Conservation (phyloP, 2,888 invertebrate species). For the Sarcophaga variegata region DNA sequence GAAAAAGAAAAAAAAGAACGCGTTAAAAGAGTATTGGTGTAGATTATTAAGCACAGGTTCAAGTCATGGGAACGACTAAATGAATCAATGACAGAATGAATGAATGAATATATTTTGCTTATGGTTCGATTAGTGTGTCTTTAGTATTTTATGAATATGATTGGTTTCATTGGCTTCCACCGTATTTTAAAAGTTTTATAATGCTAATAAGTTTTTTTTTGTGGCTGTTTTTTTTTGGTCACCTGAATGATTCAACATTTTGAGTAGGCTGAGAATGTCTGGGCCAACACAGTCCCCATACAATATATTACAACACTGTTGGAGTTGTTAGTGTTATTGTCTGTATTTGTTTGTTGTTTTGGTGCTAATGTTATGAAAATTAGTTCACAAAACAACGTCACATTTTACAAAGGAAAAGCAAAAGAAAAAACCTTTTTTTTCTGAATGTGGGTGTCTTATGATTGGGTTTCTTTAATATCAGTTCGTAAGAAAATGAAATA, state of each 20-base stretch:
- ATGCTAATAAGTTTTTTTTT: conserved; percentile 56
- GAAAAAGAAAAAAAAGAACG: not conserved
- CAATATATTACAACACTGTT: conserved; percentile 30
- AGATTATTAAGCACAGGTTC: not conserved
- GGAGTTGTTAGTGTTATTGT: not conserved
- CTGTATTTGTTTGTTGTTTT: conserved; percentile 42
- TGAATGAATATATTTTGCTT: too few species aligned
- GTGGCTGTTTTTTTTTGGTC: conserved; percentile 34
- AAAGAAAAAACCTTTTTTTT: conserved; percentile 24
- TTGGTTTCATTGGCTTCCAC: not conserved
- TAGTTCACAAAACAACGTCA: conserved; percentile 66
- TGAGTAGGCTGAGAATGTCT: conserved; percentile 67
- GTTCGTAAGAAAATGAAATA: conserved; percentile 9
- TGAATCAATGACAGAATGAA: too few species aligned
- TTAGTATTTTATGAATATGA: conserved; percentile 12
- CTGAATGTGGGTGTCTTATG: conserved; percentile 59
- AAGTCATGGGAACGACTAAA: conserved; percentile 54
- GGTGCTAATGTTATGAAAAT: conserved; percentile 64
- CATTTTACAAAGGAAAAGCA: conserved; percentile 31
- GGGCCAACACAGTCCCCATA: conserved; percentile 58
- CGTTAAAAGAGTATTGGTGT: conserved; percentile 12
- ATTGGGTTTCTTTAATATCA: not conserved
- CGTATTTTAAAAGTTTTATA: conserved; percentile 45
- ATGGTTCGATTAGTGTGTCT: conserved; percentile 37
- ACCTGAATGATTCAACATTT: conserved; percentile 33